Conservation (phyloP, 2,888 invertebrate species). For the Megaustenia siamemsis region DNA sequence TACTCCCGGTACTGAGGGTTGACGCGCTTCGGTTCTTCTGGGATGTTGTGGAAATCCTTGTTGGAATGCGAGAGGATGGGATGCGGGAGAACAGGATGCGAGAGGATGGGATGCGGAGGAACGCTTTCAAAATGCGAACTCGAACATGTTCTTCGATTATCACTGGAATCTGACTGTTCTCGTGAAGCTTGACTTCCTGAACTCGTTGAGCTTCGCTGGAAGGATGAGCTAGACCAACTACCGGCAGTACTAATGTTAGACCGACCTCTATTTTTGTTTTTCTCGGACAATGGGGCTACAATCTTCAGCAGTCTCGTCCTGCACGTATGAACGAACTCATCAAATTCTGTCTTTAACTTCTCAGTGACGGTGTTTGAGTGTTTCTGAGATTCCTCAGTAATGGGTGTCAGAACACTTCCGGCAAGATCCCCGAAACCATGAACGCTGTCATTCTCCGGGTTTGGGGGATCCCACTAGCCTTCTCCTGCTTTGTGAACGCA, state of each 20-base stretch:
- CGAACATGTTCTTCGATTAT: neutral
- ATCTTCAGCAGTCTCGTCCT: constrained; percentile 1
- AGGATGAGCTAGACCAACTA: neutral
- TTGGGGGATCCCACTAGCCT: neutral
- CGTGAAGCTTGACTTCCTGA: neutral
- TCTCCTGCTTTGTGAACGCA: neutral
- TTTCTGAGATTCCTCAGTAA: constrained; percentile 22
- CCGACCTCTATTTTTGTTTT: neutral
- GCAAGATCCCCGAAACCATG: constrained; percentile 13
- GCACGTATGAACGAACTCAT: constrained; percentile 29
- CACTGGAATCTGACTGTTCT: neutral
- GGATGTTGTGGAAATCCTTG: neutral
- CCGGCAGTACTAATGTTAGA: neutral
- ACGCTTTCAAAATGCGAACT: no score
- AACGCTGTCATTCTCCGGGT: constrained; percentile 21
- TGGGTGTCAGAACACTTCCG: constrained; percentile 23
- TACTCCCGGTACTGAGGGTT: neutral
- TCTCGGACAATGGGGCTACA: neutral
- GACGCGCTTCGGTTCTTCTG: neutral
- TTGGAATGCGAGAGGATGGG: neutral
- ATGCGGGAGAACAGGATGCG: no score
- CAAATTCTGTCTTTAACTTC: constrained; percentile 10
- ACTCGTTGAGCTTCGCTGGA: neutral
- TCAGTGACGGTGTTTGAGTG: neutral
- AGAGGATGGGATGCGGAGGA: no score